A percentile compares a stretch with the other conserved stretches of the same genome.
Evolutionary conservation across 35 echinoderm and acorn worm species (phyloP).

Genomic region (Acanthaster planci): DNA sequence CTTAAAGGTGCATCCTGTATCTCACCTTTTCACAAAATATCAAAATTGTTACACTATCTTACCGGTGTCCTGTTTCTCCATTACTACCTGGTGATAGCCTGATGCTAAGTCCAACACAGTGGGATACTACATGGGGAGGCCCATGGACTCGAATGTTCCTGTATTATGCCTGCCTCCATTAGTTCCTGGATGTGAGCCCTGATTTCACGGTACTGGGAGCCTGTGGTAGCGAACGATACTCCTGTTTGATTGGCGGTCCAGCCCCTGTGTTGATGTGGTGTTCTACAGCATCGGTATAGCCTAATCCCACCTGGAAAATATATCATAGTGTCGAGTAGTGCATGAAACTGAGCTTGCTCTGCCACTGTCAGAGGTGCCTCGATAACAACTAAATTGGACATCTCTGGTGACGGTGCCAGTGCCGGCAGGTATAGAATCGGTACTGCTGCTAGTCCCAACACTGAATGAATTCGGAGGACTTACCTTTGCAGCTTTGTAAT

Average conservation of each 20-base stretch:
- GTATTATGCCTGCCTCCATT: slow-evolving; percentile 46
- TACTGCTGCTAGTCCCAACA: too few species aligned
- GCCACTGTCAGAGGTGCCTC: neutral
- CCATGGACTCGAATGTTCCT: slow-evolving; percentile 42
- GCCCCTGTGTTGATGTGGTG: slow-evolving; percentile 20
- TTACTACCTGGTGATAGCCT: slow-evolving; percentile 77
- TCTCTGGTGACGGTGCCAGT: too few species aligned
- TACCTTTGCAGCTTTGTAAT: neutral
- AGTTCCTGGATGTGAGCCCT: slow-evolving; percentile 56
- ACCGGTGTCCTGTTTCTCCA: slow-evolving; percentile 35
- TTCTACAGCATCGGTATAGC: slow-evolving; percentile 6
- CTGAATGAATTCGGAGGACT: too few species aligned
- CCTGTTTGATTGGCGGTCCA: slow-evolving; percentile 36
- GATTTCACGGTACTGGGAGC: slow-evolving; percentile 46
- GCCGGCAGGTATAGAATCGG: too few species aligned
- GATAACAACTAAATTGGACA: too few species aligned
- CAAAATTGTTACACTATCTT: slow-evolving; percentile 79
- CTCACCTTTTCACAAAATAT: too few species aligned
- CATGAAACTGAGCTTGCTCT: neutral
- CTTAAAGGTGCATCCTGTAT: too few species aligned
- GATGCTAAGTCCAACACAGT: slow-evolving; percentile 55
- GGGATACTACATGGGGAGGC: slow-evolving; percentile 49
- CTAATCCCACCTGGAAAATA: slow-evolving; percentile 8
- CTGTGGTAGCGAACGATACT: slow-evolving; percentile 46
- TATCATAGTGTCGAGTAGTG: neutral